Evolutionary conservation across 2,113 vertebrate genomes (phyloP).

Genomic region (Bos indicus): DNA sequence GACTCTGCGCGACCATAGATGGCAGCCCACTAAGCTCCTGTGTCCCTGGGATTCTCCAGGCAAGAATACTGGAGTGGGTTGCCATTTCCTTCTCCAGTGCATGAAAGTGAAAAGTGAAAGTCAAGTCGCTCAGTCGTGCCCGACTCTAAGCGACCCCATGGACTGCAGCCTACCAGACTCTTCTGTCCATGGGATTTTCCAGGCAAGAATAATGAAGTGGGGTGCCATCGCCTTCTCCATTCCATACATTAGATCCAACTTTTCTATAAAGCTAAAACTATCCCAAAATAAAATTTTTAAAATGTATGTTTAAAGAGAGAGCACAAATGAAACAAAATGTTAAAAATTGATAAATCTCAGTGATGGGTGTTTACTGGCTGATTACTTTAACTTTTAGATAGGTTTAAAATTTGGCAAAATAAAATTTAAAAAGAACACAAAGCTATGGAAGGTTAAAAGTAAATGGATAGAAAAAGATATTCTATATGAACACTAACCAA

Average conservation of each 20-base stretch:
- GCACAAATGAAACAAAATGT: background rate
- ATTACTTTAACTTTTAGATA: background rate
- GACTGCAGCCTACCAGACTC: background rate
- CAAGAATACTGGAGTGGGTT: background rate
- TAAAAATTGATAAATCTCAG: background rate
- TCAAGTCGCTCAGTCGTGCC: background rate
- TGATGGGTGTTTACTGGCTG: background rate
- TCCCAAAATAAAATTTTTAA: background rate
- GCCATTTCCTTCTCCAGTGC: background rate
- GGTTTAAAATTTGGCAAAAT: background rate
- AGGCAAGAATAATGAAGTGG: background rate
- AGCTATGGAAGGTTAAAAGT: background rate
- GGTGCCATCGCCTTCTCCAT: background rate
- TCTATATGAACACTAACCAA: background rate
- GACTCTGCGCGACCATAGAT: accelerated
- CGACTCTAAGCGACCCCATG: background rate
- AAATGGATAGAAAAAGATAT: background rate
- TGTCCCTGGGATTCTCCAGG: background rate
- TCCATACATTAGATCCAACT: background rate
- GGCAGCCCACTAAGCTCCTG: background rate
- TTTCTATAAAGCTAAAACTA: background rate
- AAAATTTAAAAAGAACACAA: conserved; percentile 4
- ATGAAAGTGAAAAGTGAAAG: background rate
- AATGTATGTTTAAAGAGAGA: background rate
- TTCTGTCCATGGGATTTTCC: background rate